Base-by-base conservation (phyloP, 2,113 vertebrate species). In the Jacana jacana region DNA sequence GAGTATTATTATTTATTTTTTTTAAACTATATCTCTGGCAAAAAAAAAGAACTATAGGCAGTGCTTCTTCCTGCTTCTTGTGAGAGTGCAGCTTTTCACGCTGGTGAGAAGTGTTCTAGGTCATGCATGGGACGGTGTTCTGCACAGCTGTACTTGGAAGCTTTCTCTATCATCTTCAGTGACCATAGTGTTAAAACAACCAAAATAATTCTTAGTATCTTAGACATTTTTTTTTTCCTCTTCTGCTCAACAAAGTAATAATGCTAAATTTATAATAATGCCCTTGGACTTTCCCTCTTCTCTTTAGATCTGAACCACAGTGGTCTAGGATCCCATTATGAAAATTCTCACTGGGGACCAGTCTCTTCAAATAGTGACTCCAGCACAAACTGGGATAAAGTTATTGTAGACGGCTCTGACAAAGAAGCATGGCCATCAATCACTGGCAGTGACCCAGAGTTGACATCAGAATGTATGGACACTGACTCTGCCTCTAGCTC, bases 381-480 rank as follows among this genome's bases (percentile, higher is more conserved):
- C 85, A 98, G 98, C 98, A 99, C 99, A 98, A 98, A 98, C 98
- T 99, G 99, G 99, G 98, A 98, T 96, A 99, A 99, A 98, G 98
- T 99, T 97, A 97, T 98, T 98, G 98, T 99, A 97, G 98, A 99
- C 97, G 97, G 98, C 95, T 98, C 98, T 22, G 98, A 99, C 93
- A 98, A 98, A 97, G 98, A 98, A 96, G 97, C 97, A 97, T 99
- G 99, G 99, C 98, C 98, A 96, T 98, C 98, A 49, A 98, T 98
- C 97, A 98, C 98, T 84, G 98, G 98, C 96, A 98, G 98, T 97
- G 99, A 99, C 97, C 98, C 98, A 16, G 99, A 99, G 98, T 96
- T 99, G 96, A 98, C 98, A 89, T 98, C 99, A 98, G 99, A 99
- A 99, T 99, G 99, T 98, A 98, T 99, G 98, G 99, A 99, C 85